Conservation (phyloP, 2,797 vertebrate species). For the Scomberomorus guttatus region DNA sequence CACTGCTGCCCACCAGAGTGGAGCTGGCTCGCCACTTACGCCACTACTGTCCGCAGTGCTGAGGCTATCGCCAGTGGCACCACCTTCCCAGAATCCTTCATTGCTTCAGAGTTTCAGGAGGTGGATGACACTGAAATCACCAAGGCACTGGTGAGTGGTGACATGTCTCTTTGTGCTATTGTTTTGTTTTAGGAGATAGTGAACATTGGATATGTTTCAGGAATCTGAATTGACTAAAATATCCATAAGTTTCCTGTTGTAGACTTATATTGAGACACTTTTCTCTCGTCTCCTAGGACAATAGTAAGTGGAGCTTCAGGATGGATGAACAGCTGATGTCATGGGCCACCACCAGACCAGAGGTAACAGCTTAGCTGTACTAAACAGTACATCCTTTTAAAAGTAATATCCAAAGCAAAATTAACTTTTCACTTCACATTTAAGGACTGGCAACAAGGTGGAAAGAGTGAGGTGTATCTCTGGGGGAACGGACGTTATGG, state of each 20-base stretch:
- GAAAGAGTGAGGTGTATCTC: conserved; percentile 87
- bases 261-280: background rate
- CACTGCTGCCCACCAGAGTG: conserved; percentile 81
- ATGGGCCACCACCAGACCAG: conserved; percentile 88
- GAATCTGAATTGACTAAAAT: conserved; percentile 2
- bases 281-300: conserved; percentile 80
- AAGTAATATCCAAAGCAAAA: background rate
- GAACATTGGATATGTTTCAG: background rate
- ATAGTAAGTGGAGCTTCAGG: conserved; percentile 89
- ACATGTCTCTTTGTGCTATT: conserved; percentile 7
- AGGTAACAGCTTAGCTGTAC: conserved; percentile 74
- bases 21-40: conserved; percentile 86
- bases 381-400: too few relatives aligned
- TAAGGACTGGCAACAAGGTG: conserved; percentile 87
- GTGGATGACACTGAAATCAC: conserved; percentile 58
- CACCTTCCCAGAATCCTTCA: conserved; percentile 86
- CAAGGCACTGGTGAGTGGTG: conserved; percentile 81
- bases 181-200: background rate
- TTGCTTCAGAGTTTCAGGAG: conserved; percentile 78
- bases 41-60: conserved; percentile 86
- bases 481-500: conserved; percentile 89
- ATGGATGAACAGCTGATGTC: conserved; percentile 91
- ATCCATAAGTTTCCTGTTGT: background rate
- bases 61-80: conserved; percentile 87
- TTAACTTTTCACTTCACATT: background rate